Evolutionary conservation across 2,888 invertebrate genomes (phyloP), one percentile per base, ranked within the genome.

Genomic region (Diarsia rubi): DNA sequence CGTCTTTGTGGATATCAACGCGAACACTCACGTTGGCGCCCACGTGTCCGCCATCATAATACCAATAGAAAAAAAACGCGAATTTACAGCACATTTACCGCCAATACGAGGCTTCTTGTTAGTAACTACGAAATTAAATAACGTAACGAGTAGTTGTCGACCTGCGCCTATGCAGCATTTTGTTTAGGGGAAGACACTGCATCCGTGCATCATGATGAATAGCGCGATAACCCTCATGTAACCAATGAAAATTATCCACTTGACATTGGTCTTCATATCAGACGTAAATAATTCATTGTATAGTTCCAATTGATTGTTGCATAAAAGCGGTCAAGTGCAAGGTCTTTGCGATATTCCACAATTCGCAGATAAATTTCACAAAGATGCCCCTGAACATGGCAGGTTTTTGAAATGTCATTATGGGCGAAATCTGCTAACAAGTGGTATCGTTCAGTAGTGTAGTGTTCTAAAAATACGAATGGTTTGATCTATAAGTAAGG

Each of bases 81-180:
- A 81, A 68, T 81, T 70, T 75, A 75, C 54, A 73, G 63, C 69
- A 71, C 64, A 78, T 75, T 81, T 57, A 70, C 79, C 44, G 60
- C 37, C 21, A 52, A 44, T 78, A 47, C 67, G 47, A 68, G 60
- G 62, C 42, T 49, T 76, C 81, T 84, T 84, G 82, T 79, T 82
- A 78, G 79, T 86, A 84, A 86, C 81, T 81, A 86, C 86, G 64
- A 88, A 91, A 90, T 90, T 88, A 90, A 86, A 83, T 70, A 69
- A 45, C 45, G 52, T 77, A 79, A 79, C 84, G 81, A 79, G 69
- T 69, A 69, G 72, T 78, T 79, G 88, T 85, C 79, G 82, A 80
- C 82, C 75, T 73, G 81, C 66, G 76, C 68, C 60, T 24, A 45
- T 42, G 66, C 37, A 65, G 70, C 74, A 78, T 76, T 78, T 78